A percentile compares a stretch with the other conserved stretches of the same genome.
Evolutionary conservation across 1,140 invertebrate genomes (phyloP).

Genomic region (Drosophila serrata): DNA sequence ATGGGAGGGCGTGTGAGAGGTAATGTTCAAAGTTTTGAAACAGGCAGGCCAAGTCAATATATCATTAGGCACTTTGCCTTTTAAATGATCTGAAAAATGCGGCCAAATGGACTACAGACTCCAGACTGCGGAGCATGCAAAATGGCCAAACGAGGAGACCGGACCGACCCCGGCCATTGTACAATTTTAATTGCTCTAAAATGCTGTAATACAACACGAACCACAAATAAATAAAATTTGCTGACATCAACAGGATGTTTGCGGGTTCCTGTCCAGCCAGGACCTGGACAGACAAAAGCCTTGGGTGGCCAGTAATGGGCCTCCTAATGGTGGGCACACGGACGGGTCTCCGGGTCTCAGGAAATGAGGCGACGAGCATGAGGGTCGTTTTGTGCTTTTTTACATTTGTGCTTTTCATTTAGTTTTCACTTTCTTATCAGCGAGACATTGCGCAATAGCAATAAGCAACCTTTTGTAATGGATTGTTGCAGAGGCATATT

Average conservation of each 20-base stretch:
- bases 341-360: conserved; percentile 13
- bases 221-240: conserved; percentile 84
- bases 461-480: conserved; percentile 66
- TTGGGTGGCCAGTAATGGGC: conserved; percentile 50
- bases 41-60: conserved; percentile 65
- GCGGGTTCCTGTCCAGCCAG: conserved; percentile 61
- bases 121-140: conserved; percentile 30
- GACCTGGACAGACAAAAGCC: conserved; percentile 13
- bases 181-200: conserved; percentile 83
- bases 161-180: conserved; percentile 52
- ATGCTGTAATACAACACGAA: conserved; percentile 82
- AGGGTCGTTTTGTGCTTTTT: conserved; percentile 18
- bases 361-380: conserved; percentile 62
- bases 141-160: conserved; percentile 1
- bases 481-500: conserved; percentile 56
- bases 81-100: conserved; percentile 69
- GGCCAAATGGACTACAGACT: conserved; percentile 39
- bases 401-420: conserved; percentile 64
- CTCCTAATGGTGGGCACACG: conserved; percentile 64
- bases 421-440: conserved; percentile 75
- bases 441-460: conserved; percentile 61
- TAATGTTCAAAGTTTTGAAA: conserved; percentile 39
- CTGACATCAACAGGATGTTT: conserved; percentile 83
- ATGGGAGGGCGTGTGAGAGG: not conserved
- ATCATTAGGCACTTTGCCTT: conserved; percentile 70